phyloP scores from a whole-genome alignment of 2,113 vertebrate genomes.

The Oncorhynchus clarkii region DNA sequence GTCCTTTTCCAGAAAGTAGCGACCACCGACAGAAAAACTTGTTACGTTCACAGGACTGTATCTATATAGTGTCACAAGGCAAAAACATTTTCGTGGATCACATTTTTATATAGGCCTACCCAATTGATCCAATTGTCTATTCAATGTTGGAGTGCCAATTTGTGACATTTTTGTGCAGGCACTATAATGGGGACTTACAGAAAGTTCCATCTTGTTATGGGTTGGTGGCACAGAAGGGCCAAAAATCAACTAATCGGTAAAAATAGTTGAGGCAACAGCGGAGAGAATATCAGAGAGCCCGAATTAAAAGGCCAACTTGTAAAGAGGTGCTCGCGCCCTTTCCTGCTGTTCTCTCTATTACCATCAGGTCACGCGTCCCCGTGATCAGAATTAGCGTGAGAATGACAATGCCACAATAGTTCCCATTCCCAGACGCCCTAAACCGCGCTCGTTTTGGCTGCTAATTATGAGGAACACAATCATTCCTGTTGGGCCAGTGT shows the following conservation, averaged over 20 bases:
- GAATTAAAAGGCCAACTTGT: background rate
- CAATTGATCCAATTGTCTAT: no score
- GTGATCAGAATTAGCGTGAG: slow-evolving; percentile 38
- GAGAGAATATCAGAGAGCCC: background rate
- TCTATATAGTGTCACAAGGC: no score
- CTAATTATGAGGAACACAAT: slow-evolving; percentile 21
- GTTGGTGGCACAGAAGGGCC: slow-evolving; percentile 14
- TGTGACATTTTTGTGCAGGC: background rate
- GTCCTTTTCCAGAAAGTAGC: background rate
- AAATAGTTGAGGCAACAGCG: slow-evolving; percentile 1
- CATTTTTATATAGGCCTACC: no score
- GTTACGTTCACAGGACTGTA: no score
- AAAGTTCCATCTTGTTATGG: no score
- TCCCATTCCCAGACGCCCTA: slow-evolving; percentile 18
- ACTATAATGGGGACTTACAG: background rate
- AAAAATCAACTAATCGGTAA: background rate
- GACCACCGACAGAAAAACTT: background rate
- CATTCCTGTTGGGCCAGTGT: background rate
- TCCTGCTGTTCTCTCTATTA: slow-evolving; percentile 14
- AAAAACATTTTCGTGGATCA: no score
- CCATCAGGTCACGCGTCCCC: slow-evolving; percentile 46
- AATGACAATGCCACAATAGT: slow-evolving; percentile 34
- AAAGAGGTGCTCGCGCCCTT: slow-evolving; percentile 1
- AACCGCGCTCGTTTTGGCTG: slow-evolving; percentile 7
- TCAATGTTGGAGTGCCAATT: background rate